Evolutionary conservation across 2,888 invertebrate species (phyloP).

Genomic region (Clivina fossor): DNA sequence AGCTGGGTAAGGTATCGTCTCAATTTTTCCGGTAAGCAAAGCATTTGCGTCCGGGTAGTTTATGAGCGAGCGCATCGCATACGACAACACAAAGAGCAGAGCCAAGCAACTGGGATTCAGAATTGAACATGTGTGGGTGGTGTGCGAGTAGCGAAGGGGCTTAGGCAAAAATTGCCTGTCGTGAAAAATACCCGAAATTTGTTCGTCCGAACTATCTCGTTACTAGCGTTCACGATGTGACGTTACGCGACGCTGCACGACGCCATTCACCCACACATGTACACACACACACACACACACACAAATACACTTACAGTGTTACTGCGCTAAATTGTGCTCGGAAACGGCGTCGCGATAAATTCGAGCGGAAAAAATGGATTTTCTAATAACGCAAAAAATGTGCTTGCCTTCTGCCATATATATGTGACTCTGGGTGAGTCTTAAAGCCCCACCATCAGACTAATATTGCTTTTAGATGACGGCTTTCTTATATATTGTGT

Average conservation of each 20-base stretch:
- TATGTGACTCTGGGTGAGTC: not conserved
- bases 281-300: no score
- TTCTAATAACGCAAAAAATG: slow-evolving; percentile 30
- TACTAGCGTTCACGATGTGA: slow-evolving; percentile 17
- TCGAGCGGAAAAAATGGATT: slow-evolving; percentile 17
- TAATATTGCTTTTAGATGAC: no score
- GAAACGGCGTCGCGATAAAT: slow-evolving; percentile 18
- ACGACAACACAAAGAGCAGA: not conserved
- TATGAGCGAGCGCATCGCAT: slow-evolving; percentile 23
- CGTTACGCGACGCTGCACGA: no score
- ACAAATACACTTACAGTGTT: no score
- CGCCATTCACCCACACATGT: no score
- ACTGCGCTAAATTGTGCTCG: slow-evolving; percentile 23
- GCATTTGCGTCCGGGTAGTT: slow-evolving; percentile 27
- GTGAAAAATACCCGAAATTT: slow-evolving; percentile 33
- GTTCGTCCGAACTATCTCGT: slow-evolving; percentile 29
- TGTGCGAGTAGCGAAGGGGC: no score
- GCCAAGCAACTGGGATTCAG: slow-evolving; percentile 12
- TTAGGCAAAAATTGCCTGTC: slow-evolving; percentile 31
- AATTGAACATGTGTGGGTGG: no score
- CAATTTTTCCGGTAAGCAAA: slow-evolving; percentile 7
- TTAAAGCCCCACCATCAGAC: no score
- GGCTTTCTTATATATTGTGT: no score
- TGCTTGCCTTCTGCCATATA: no score
- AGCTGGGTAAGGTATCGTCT: slow-evolving; percentile 3